Evolutionary conservation across 2,888 invertebrate genomes (phyloP).

Genomic region (Nineta flava): DNA sequence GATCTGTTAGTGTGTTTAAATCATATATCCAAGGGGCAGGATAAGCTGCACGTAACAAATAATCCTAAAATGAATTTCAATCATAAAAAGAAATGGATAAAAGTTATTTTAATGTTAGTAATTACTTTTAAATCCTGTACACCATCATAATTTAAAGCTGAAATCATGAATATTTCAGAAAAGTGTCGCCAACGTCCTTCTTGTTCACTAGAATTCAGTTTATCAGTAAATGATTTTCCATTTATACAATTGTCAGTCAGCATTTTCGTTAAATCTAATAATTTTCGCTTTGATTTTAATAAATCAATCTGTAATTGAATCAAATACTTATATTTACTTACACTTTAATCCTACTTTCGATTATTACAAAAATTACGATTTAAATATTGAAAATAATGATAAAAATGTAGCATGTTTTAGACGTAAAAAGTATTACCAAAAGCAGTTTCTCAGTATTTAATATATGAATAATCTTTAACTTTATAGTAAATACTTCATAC

Average conservation of each 20-base stretch:
- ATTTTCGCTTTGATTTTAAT: slow-evolving; percentile 49
- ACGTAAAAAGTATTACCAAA: no score
- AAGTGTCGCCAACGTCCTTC: slow-evolving; percentile 57
- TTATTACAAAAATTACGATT: no score
- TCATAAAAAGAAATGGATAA: background rate
- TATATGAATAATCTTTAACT: no score
- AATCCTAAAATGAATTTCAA: slow-evolving; percentile 35
- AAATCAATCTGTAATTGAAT: slow-evolving; percentile 44
- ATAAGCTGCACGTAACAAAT: slow-evolving; percentile 49
- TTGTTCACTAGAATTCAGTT: slow-evolving; percentile 11
- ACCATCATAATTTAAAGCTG: slow-evolving; percentile 54
- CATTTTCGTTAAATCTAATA: slow-evolving; percentile 53
- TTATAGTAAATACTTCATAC: no score
- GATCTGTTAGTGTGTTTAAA: slow-evolving; percentile 53
- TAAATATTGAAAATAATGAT: no score
- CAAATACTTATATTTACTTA: no score
- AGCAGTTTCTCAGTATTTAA: no score
- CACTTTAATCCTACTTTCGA: no score
- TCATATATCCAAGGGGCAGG: slow-evolving; percentile 51
- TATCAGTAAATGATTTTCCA: slow-evolving; percentile 18
- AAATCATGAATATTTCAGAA: slow-evolving; percentile 80
- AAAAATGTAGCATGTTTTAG: no score
- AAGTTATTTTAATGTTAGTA: background rate
- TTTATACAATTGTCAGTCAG: slow-evolving; percentile 41
- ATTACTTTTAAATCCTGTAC: slow-evolving; percentile 19